Evolutionary conservation across 2,888 invertebrate species (phyloP), one percentile per base, ranked within the genome.

Genomic region (Cetonia aurata): DNA sequence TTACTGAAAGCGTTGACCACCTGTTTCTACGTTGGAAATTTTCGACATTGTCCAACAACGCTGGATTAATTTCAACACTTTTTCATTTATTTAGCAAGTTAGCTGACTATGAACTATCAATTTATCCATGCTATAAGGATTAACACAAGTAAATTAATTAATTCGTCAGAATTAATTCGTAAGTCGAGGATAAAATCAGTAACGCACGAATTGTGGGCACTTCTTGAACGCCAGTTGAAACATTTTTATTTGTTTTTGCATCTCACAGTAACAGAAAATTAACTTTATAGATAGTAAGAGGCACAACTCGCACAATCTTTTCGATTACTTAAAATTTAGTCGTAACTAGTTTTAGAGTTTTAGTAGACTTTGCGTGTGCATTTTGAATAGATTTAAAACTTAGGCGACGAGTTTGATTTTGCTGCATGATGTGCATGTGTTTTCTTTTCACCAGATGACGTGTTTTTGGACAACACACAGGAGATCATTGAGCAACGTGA

Each of bases 391-490:
- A 46, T 17, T 15, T 62, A 33, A 19, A 33, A 33, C 13, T 31
- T 46, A 60, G 31, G 13, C 62, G 48, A 48, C 25, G 13, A n/a
- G 15, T 62, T 48, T 15, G 13, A 62, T 62, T 25, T 59, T 69
- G 25, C 59, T 69, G 69, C 69, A 69, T 69, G 69, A 69, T 52
- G 19, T 60, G 59, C 56, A 60, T 60, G 59, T 69, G 33, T 69
- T 69, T 69, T 67, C 56, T 67, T 33, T 69, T 67, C 56, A 37
- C 52, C 52, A 69, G 69, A 69, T 69, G 69, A 69, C 59, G 69
- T 69, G 19, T 69, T 69, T 59, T 59, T 59, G 60, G 60, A 59
- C 41, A 44, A 50, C 52, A 10, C 37, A 59, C 50, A 69, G 25
- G 69, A 69, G 12, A 48, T 48, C 41, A 25, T 69, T 15, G 25